These are phyloP conservation scores for Drosophila mettleri DNA, from an alignment of 2,888 invertebrate genomes.

Conservation along the genomic window DNA sequence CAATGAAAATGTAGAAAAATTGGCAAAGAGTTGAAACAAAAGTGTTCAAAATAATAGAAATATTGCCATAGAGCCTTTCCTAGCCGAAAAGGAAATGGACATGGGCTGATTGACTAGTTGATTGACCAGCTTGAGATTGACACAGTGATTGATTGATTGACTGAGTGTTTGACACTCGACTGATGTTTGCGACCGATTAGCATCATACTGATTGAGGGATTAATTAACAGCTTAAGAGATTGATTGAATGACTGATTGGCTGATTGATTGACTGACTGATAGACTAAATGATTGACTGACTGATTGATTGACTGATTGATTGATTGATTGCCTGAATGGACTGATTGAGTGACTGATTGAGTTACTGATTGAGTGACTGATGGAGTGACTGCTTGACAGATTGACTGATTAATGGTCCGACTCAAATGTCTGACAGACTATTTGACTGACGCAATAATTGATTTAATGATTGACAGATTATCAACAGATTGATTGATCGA, in stretches of 20 bases:
- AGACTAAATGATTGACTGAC: too few species aligned
- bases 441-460: neutral
- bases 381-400: neutral
- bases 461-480: neutral
- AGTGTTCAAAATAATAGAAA: neutral
- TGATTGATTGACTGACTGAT: neutral
- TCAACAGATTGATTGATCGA: neutral
- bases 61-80: neutral
- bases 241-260: neutral
- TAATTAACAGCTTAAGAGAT: neutral
- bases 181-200: too few species aligned
- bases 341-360: neutral
- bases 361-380: neutral
- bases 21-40: neutral
- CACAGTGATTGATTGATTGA: neutral
- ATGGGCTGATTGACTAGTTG: too few species aligned
- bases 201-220: neutral
- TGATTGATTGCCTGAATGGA: neutral
- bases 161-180: too few species aligned
- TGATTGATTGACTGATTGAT: neutral
- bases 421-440: neutral
- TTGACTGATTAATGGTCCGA: neutral
- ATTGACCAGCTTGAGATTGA: neutral
- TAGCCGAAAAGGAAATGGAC: too few species aligned
- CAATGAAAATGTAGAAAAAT: neutral